These are phyloP conservation scores for Sphenopsis melanotis DNA, from an alignment of 2,797 vertebrate species.

Conservation along the genomic window DNA sequence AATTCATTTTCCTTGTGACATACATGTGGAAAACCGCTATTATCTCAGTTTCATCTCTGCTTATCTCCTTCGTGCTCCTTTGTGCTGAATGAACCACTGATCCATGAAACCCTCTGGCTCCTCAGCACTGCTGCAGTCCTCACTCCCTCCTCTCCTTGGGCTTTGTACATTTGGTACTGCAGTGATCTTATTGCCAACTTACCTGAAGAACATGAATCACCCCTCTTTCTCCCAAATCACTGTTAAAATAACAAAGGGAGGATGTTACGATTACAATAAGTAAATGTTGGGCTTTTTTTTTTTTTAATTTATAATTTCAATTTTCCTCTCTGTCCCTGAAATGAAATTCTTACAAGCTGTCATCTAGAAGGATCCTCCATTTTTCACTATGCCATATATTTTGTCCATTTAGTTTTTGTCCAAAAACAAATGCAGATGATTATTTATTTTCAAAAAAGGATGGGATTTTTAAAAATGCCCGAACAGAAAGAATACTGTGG, in stretches of 20 bases:
- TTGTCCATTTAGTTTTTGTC: neutral
- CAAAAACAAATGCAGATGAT: neutral
- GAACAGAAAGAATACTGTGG: neutral
- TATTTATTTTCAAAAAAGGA: neutral
- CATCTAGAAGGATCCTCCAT: neutral
- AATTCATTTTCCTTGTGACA: neutral
- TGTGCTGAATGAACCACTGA: neutral
- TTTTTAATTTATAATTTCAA: neutral
- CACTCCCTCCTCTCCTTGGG: neutral
- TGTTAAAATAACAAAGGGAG: fast-evolving
- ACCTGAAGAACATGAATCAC: neutral
- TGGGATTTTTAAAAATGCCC: neutral
- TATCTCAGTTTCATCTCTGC: neutral
- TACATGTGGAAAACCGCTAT: neutral
- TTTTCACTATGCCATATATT: neutral
- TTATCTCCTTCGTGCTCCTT: neutral
- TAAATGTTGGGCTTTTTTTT: neutral
- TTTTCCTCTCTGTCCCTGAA: neutral
- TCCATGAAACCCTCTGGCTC: neutral
- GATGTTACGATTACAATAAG: neutral
- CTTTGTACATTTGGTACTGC: neutral
- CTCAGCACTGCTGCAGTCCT: neutral
- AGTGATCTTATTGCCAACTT: neutral
- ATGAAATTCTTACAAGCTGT: neutral
- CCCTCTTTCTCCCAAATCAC: neutral